These are phyloP conservation scores for Prinia subflava DNA, from an alignment of 2,113 vertebrate genomes.

Conservation along the genomic window DNA sequence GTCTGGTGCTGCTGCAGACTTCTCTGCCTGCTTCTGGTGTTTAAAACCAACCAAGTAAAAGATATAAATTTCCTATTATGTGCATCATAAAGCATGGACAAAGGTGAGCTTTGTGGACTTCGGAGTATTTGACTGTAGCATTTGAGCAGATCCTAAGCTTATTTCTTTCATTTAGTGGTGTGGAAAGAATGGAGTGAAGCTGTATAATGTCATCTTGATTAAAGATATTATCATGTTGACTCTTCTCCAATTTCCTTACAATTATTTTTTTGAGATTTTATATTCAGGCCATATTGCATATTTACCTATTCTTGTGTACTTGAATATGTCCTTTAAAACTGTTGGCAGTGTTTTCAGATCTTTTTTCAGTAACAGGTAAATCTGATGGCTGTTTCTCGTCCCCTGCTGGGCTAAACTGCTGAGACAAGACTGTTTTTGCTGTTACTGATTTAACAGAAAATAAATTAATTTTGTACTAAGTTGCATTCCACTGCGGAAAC, in stretches of 20 bases:
- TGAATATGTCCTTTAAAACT: neutral
- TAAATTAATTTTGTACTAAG: neutral
- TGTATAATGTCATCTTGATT: neutral
- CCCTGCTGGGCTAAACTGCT: neutral
- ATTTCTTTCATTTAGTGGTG: neutral
- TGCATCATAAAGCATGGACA: neutral
- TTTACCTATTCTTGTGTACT: neutral
- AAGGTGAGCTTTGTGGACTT: neutral
- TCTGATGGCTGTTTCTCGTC: neutral
- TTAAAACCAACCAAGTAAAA: neutral
- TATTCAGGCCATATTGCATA: neutral
- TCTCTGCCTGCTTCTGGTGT: neutral
- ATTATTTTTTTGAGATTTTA: neutral
- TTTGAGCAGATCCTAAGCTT: neutral
- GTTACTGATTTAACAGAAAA: neutral
- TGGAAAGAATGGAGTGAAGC: neutral
- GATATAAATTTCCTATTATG: neutral
- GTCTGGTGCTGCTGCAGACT: neutral
- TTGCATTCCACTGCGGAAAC: neutral
- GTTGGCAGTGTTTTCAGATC: neutral
- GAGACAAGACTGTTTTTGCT: neutral
- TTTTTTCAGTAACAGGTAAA: neutral
- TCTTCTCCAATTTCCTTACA: neutral
- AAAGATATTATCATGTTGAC: neutral
- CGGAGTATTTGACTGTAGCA: fast-evolving